These are phyloP conservation scores for Petaurus breviceps DNA, from an alignment of 2,113 vertebrate genomes.

Conservation along the genomic window DNA sequence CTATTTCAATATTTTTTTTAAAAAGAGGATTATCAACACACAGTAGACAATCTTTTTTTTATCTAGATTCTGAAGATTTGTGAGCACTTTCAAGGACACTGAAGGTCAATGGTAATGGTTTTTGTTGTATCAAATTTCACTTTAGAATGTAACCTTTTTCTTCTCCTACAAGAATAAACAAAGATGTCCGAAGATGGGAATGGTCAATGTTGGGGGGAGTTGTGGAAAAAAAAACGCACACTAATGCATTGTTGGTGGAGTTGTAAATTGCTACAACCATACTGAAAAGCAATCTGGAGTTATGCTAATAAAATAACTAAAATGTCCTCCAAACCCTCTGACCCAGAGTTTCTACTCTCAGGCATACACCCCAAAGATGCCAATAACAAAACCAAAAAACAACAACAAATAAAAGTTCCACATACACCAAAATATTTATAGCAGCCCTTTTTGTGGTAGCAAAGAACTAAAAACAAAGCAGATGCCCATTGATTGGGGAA, in stretches of 20 bases:
- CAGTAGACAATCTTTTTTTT: background rate
- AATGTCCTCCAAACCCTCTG: background rate
- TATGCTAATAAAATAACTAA: background rate
- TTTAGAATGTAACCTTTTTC: background rate
- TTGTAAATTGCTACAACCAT: background rate
- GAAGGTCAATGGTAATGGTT: background rate
- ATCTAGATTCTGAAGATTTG: background rate
- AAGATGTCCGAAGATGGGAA: background rate
- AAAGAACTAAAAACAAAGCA: background rate
- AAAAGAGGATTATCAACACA: background rate
- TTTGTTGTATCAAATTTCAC: background rate
- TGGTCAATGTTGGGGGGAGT: background rate
- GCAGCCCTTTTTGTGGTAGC: background rate
- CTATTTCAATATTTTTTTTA: background rate
- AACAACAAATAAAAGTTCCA: background rate
- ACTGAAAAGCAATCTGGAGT: background rate
- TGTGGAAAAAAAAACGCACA: background rate
- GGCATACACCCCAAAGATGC: background rate
- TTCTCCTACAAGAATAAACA: background rate
- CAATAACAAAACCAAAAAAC: background rate
- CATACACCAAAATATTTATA: background rate
- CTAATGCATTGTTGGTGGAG: background rate
- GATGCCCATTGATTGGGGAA: background rate
- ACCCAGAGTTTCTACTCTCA: background rate
- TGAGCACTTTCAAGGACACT: background rate